These are phyloP conservation scores for Sorex fumeus DNA, from an alignment of 2,113 vertebrate genomes.

Conservation along the genomic window DNA sequence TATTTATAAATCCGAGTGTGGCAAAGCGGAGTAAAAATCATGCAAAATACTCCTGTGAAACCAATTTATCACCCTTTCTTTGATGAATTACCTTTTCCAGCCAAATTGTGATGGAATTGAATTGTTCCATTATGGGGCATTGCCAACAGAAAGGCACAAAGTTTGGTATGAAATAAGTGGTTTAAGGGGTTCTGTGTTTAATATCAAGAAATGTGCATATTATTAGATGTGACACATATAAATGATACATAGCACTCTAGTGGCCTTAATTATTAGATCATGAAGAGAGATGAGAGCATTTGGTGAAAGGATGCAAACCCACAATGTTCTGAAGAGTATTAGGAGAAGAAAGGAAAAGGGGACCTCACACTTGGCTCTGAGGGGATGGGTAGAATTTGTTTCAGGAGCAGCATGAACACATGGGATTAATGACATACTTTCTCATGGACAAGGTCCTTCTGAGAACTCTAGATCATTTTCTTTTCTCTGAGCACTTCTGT, in stretches of 20 bases:
- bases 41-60: background rate
- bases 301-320: background rate
- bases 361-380: background rate
- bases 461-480: background rate
- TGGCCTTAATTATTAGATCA: background rate
- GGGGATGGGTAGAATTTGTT: background rate
- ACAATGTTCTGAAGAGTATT: background rate
- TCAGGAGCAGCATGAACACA: background rate
- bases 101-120: background rate
- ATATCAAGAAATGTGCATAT: slow-evolving; percentile 27
- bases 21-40: slow-evolving; percentile 25
- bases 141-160: background rate
- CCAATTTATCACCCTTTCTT: background rate
- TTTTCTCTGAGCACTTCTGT: background rate
- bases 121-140: background rate
- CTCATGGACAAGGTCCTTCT: background rate
- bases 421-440: background rate
- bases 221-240: background rate
- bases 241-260: background rate
- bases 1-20: slow-evolving; percentile 15
- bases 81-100: background rate
- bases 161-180: background rate
- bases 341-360: background rate
- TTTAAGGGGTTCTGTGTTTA: background rate
- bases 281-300: background rate